A percentile compares a stretch with the other conserved stretches of the same genome.
phyloP scores from a whole-genome alignment of 2,888 invertebrate genomes.

The Cryptus armator region DNA sequence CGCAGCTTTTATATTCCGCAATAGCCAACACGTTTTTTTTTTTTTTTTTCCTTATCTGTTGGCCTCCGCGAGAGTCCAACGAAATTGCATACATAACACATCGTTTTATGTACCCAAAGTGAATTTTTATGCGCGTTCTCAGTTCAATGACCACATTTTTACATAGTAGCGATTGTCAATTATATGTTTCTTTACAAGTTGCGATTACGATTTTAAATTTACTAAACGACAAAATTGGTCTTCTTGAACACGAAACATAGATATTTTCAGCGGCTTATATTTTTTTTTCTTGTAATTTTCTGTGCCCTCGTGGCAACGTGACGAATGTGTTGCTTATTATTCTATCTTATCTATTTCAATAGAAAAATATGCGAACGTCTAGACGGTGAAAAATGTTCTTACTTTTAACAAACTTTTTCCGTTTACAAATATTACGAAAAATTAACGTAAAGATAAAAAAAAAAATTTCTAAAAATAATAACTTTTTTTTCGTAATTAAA shows the following conservation, averaged over 20 bases:
- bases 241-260: not conserved
- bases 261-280: not conserved
- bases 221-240: not conserved
- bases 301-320: too few species aligned
- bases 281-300: too few species aligned
- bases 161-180: not conserved
- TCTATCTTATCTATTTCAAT: too few species aligned
- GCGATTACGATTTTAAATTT: not conserved
- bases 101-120: slow-evolving; percentile 19
- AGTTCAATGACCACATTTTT: not conserved
- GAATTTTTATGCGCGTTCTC: not conserved
- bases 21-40: slow-evolving; percentile 28
- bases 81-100: slow-evolving; percentile 22
- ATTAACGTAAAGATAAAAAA: too few species aligned
- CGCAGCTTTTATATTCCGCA: slow-evolving; percentile 50
- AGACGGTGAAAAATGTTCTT: too few species aligned
- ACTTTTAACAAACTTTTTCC: too few species aligned
- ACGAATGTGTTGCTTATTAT: too few species aligned
- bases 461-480: too few species aligned
- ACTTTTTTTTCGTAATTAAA: too few species aligned
- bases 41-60: slow-evolving; percentile 43
- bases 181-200: not conserved
- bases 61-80: slow-evolving; percentile 22
- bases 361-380: too few species aligned
- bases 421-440: too few species aligned